These are phyloP conservation scores for Agrotis puta DNA, from an alignment of 2,888 invertebrate species.

Conservation along the genomic window DNA sequence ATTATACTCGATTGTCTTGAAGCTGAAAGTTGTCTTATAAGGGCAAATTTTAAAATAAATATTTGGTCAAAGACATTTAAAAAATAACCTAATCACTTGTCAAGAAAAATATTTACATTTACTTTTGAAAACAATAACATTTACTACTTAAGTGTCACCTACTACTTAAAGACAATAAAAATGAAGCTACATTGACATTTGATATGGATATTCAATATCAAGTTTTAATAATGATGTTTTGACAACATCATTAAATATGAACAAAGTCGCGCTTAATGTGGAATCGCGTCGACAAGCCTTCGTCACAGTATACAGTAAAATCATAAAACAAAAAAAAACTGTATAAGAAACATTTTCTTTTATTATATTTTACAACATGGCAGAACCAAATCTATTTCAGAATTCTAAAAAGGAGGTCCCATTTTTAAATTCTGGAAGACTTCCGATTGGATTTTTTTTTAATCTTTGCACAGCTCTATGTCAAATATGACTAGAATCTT, in stretches of 20 bases:
- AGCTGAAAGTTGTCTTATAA: too few species aligned
- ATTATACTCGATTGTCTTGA: too few species aligned
- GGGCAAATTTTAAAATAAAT: too few species aligned
- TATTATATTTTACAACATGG: not conserved
- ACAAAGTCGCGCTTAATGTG: slow-evolving; percentile 14
- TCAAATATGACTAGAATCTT: too few species aligned
- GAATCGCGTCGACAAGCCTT: not conserved
- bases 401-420: too few species aligned
- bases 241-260: slow-evolving; percentile 11
- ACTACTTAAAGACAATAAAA: not conserved
- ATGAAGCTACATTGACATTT: not conserved
- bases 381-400: not conserved
- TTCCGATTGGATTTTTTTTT: not conserved
- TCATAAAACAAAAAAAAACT: not conserved
- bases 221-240: slow-evolving; percentile 41
- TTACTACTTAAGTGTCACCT: too few species aligned
- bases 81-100: not conserved
- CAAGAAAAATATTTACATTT: too few species aligned
- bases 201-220: slow-evolving; percentile 34
- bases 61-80: too few species aligned
- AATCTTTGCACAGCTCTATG: too few species aligned
- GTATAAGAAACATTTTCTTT: not conserved
- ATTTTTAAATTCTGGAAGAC: not conserved
- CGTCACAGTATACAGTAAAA: slow-evolving; percentile 7
- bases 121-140: too few species aligned